A percentile compares a stretch with the other conserved stretches of the same genome.
These are phyloP conservation scores for rat (Rattus norvegicus) DNA, from an alignment of 2,113 vertebrate species.

Conservation along the genomic window DNA sequence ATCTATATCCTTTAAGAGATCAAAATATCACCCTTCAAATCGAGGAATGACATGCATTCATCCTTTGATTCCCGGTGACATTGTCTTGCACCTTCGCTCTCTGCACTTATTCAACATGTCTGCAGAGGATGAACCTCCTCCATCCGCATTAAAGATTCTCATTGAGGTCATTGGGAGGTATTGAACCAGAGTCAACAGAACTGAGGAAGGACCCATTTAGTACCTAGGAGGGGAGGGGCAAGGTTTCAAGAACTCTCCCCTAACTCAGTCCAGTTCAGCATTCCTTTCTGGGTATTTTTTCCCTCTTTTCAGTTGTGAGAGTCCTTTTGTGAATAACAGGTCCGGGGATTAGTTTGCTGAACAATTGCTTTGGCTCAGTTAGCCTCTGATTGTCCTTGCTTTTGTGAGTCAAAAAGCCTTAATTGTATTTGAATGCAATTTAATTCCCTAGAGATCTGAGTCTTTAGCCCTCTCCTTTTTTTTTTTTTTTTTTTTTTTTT, in stretches of 20 bases:
- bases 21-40: background rate
- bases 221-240: background rate
- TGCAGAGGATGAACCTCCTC: background rate
- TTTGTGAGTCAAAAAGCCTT: slow-evolving; percentile 80
- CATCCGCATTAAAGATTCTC: background rate
- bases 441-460: slow-evolving; percentile 77
- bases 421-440: slow-evolving; percentile 80
- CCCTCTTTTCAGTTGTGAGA: slow-evolving; percentile 22
- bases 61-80: background rate
- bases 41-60: background rate
- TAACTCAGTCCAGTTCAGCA: background rate
- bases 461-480: slow-evolving; percentile 42
- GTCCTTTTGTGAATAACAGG: slow-evolving; percentile 61
- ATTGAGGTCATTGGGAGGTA: background rate
- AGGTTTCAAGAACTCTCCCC: background rate
- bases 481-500: slow-evolving; percentile 14
- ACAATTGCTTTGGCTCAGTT: slow-evolving; percentile 72
- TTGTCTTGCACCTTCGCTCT: background rate
- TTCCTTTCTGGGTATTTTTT: background rate
- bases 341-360: slow-evolving; percentile 75
- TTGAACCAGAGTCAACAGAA: background rate
- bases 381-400: slow-evolving; percentile 76
- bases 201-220: slow-evolving; percentile 27
- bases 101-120: background rate
- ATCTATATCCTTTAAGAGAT: background rate